A percentile compares a stretch with the other conserved stretches of the same genome.
These are phyloP conservation scores for Megastigmus dorsalis DNA, from an alignment of 2,888 invertebrate genomes.

Conservation along the genomic window DNA sequence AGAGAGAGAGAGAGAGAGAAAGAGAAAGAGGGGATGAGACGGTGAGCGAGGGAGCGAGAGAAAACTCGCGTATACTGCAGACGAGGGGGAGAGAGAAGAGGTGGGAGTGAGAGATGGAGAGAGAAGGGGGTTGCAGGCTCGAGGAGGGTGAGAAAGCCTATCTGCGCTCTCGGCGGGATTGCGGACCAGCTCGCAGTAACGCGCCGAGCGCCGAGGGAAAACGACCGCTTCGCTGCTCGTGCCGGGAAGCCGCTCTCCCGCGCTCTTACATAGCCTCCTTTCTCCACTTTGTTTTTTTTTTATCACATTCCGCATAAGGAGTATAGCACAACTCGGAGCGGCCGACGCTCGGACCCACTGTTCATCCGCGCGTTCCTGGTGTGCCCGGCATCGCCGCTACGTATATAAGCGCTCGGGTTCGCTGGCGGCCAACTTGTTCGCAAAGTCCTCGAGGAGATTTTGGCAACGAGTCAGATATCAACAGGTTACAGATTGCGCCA, in stretches of 20 bases:
- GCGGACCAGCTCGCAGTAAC: constrained; percentile 46
- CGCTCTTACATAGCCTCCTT: too few species aligned
- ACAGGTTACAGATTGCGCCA: too few species aligned
- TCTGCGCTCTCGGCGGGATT: constrained; percentile 31
- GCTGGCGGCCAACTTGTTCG: too few species aligned
- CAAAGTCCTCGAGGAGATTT: too few species aligned
- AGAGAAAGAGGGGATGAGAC: not conserved
- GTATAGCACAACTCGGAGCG: too few species aligned
- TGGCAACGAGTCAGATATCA: too few species aligned
- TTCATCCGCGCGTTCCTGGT: too few species aligned
- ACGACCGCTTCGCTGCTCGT: not conserved
- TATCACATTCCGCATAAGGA: too few species aligned
- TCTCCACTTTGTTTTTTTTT: too few species aligned
- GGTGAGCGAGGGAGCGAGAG: not conserved
- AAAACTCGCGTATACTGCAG: not conserved
- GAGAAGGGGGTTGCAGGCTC: constrained; percentile 10
- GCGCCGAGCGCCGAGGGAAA: constrained; percentile 23
- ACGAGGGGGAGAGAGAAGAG: not conserved
- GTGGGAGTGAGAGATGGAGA: not conserved
- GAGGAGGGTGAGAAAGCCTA: constrained; percentile 31
- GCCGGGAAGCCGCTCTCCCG: not conserved
- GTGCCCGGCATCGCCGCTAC: too few species aligned
- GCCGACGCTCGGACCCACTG: too few species aligned
- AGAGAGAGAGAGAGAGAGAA: not conserved
- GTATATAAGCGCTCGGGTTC: too few species aligned